phyloP scores from a whole-genome alignment of 2,797 vertebrate species.

The Glossophaga mutica region DNA sequence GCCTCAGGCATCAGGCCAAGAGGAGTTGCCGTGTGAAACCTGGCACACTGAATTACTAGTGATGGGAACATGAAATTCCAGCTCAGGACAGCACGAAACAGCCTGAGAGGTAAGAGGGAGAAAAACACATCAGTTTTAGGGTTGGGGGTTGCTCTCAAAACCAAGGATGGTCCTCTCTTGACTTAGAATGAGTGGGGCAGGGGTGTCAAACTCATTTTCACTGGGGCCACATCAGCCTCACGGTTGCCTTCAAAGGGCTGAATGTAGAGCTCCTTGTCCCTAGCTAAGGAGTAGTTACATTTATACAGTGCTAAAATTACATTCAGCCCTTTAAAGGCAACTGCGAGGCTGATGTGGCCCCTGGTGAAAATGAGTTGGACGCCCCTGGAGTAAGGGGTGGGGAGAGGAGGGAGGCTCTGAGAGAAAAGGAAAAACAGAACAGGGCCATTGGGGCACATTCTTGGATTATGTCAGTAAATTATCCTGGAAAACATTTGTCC shows the following conservation, averaged over 20 bases:
- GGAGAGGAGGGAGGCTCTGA: not conserved
- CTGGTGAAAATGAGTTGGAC: too few relatives aligned
- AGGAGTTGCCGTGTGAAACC: not conserved
- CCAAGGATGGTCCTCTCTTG: slow-evolving; percentile 6
- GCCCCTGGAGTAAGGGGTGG: not conserved
- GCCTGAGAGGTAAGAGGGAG: not conserved
- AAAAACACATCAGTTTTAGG: not conserved
- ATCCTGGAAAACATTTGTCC: slow-evolving; percentile 38
- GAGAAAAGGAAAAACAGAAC: not conserved
- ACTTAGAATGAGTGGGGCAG: not conserved
- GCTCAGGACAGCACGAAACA: not conserved
- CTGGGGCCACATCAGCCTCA: too few relatives aligned
- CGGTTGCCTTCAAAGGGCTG: too few relatives aligned
- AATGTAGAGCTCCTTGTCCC: too few relatives aligned
- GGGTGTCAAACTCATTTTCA: too few relatives aligned
- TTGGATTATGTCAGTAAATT: slow-evolving; percentile 48
- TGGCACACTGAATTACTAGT: not conserved
- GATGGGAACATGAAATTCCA: slow-evolving; percentile 40
- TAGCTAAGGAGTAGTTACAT: too few relatives aligned
- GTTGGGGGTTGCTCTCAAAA: slow-evolving; percentile 5
- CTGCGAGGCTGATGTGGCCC: too few relatives aligned
- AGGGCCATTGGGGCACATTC: not conserved
- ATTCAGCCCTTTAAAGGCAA: too few relatives aligned
- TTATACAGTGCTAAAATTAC: too few relatives aligned
- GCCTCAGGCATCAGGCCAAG: not conserved